Percentiles rank a stretch among this genome's conserved stretches.
These are phyloP conservation scores for Eucidaris tribuloides DNA, from an alignment of 35 echinoderm and acorn worm genomes.

Conservation along the genomic window DNA sequence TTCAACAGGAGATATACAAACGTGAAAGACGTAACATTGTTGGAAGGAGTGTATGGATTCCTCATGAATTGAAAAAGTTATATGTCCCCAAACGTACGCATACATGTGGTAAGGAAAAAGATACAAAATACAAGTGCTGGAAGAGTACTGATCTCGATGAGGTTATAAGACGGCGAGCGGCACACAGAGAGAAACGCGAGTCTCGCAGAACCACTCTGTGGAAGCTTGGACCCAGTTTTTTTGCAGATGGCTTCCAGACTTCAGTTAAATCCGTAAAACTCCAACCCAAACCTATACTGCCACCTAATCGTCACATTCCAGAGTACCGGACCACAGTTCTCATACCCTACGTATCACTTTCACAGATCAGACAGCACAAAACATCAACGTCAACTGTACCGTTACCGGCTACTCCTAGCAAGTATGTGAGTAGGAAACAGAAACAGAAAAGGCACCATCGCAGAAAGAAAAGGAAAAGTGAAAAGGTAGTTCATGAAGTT, in stretches of 20 bases:
- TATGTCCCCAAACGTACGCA: neutral
- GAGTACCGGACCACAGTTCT: neutral
- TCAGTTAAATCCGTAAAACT: neutral
- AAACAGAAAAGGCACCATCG: neutral
- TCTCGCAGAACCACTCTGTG: neutral
- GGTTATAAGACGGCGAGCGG: neutral
- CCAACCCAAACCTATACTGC: neutral
- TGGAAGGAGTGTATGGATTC: neutral
- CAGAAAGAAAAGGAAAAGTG: neutral
- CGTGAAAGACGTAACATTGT: neutral
- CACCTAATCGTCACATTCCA: neutral
- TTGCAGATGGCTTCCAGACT: neutral
- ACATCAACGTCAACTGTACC: neutral
- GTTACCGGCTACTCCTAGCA: neutral
- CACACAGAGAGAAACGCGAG: neutral
- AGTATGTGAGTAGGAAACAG: neutral
- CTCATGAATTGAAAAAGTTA: neutral
- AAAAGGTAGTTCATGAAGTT: neutral
- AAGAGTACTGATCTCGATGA: neutral
- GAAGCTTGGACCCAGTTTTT: neutral
- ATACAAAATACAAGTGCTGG: neutral
- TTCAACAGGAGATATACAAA: neutral
- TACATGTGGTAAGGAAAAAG: no score
- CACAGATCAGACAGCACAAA: neutral
- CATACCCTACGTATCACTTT: neutral